Evolutionary conservation across 2,888 invertebrate genomes (phyloP), one percentile per base, ranked within the genome.

Genomic region (Meliscaeva auricollis): DNA sequence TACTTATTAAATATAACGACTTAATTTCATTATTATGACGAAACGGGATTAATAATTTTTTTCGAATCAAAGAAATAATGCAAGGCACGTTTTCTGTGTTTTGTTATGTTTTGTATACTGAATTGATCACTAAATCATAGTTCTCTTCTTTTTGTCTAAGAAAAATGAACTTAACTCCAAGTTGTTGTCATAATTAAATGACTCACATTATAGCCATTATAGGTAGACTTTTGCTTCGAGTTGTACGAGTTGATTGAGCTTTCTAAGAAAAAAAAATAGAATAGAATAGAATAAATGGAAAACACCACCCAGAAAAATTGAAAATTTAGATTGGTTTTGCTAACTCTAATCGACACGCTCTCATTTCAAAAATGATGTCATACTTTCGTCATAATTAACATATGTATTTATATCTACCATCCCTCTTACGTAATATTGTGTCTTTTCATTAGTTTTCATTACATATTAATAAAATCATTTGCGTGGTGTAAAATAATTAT

Each of bases 361-460:
- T 26, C 26, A 52, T 54, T 60, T 54, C 15, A 11, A 60, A 32
- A 77, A 70, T 77, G 77, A 77, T 77, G 77, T 70, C 77, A 77
- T 77, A 62, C 20, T 11, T 44, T 77, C 44, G 32, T 60, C 72
- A 72, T 60, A 38, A 22, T 41, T 56, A 83, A 68, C 11, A 32
- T 15, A 30, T 15, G 15, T 46, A 13, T 9, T 6, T 35, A 35
- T 38, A 38, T 9, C 38, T 44, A 15, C 26, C 9, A 35, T 41
- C 7, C 11, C 26, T 44, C 17, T 64, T 64, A 30, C 64, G 64
- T 64, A 46, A 64, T 64, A n/a, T n/a, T n/a, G 15, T n/a, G 9
- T 17, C 17, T 46, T 0, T 17, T 64, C 38, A 9, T 26, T 26
- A 26, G 26, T 60, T 15, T 41, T 60, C 2, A 8, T 22, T 38